Conservation (phyloP, 2,888 invertebrate species). For the Scelioninae gen. 1 region DNA sequence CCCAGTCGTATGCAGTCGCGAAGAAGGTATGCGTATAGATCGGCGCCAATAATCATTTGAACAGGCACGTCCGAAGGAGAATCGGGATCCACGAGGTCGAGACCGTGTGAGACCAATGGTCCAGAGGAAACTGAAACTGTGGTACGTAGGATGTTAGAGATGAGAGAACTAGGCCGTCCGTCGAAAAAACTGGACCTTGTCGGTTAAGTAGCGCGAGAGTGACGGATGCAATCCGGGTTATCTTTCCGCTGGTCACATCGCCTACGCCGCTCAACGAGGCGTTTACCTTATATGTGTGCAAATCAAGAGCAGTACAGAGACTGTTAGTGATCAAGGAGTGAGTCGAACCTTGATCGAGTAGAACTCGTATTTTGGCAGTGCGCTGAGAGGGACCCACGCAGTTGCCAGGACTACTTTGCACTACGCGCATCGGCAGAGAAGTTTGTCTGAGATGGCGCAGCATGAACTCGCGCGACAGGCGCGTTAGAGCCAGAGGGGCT, state of each 20-base stretch:
- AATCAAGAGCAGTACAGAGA: neutral
- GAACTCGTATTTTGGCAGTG: constrained; percentile 3
- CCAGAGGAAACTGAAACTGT: neutral
- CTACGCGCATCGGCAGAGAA: neutral
- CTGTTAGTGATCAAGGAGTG: neutral
- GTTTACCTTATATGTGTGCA: neutral
- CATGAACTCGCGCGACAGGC: too few relatives aligned
- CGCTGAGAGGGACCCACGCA: constrained; percentile 16
- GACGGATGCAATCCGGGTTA: too few relatives aligned
- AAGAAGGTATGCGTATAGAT: neutral
- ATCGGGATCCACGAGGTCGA: neutral
- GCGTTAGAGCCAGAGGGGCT: too few relatives aligned
- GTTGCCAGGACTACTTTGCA: constrained; percentile 9
- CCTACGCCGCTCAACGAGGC: neutral
- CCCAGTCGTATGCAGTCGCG: neutral
- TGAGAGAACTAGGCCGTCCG: constrained; percentile 1
- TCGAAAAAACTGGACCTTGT: neutral
- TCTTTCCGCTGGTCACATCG: neutral
- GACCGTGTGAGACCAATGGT: constrained; percentile 1
- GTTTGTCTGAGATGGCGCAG: neutral
- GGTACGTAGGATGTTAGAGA: constrained; percentile 4
- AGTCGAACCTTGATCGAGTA: constrained; percentile 30
- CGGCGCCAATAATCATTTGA: constrained; percentile 7
- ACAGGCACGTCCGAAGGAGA: neutral
- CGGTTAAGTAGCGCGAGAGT: neutral